Percentiles rank a stretch among this genome's conserved stretches.
These are phyloP conservation scores for Macrosteles quadrilineatus DNA, from an alignment of 1,140 invertebrate species.

Conservation along the genomic window DNA sequence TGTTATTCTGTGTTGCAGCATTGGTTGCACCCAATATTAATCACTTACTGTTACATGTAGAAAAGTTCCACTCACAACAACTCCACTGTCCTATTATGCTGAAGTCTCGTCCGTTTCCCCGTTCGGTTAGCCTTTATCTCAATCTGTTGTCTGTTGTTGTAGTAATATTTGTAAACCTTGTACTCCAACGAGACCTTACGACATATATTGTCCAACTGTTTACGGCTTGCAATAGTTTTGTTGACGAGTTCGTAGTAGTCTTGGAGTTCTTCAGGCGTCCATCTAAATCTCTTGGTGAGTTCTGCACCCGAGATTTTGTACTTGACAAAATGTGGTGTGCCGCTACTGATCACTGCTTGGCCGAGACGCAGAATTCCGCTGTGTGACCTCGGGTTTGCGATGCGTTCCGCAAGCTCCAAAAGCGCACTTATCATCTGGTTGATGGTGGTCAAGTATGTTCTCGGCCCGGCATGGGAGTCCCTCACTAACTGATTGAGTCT, in stretches of 20 bases:
- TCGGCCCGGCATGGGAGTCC: not conserved
- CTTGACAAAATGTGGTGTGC: not conserved
- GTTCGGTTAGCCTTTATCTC: no score
- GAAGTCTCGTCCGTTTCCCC: no score
- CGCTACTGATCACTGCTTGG: not conserved
- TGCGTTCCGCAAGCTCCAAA: not conserved
- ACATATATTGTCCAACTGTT: not conserved
- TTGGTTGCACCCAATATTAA: no score
- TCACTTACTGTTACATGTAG: no score
- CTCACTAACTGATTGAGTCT: not conserved
- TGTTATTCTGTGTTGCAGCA: no score
- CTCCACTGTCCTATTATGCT: no score
- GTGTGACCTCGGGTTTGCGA: not conserved
- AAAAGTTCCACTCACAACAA: no score
- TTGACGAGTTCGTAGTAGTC: not conserved
- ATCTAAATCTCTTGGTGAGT: not conserved
- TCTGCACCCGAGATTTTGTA: not conserved
- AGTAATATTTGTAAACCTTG: not conserved
- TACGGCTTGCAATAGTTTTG: not conserved
- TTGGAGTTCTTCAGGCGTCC: not conserved
- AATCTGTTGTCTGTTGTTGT: not conserved
- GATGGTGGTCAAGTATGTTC: not conserved
- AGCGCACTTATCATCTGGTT: not conserved
- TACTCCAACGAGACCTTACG: constrained; percentile 1
- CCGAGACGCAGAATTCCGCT: not conserved